Evolutionary conservation across 2,797 vertebrate species (phyloP).

Genomic region (Tokudaia muenninki): DNA sequence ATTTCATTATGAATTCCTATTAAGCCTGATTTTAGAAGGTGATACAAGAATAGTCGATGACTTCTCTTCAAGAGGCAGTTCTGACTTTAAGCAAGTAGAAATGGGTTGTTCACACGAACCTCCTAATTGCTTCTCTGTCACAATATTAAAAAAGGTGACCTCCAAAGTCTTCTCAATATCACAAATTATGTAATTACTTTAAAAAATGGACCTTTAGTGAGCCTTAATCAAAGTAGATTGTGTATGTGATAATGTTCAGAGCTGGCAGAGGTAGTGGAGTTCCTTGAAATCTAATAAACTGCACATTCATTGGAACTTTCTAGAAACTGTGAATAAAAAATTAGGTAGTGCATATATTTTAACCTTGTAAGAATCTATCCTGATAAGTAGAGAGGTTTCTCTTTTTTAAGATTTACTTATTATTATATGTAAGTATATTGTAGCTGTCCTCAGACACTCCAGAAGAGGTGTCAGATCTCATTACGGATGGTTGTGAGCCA

Average conservation of each 20-base stretch:
- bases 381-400: too few relatives aligned
- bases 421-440: too few relatives aligned
- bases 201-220: neutral
- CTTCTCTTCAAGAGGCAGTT: neutral
- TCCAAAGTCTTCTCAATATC: neutral
- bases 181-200: neutral
- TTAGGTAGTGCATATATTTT: neutral
- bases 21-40: neutral
- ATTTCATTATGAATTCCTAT: neutral
- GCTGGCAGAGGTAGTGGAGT: neutral
- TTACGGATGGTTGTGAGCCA: too few relatives aligned
- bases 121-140: neutral
- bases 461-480: too few relatives aligned
- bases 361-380: neutral
- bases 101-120: neutral
- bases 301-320: neutral
- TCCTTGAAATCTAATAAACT: neutral
- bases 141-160: neutral
- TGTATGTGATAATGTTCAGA: neutral
- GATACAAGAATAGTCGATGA: neutral
- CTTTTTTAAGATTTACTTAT: too few relatives aligned
- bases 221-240: neutral
- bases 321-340: constrained; percentile 22
- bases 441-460: too few relatives aligned
- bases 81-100: neutral